Percentiles rank a stretch among this genome's conserved stretches.
Conservation (phyloP, 2,797 vertebrate genomes). For the Sebastes iracundus region DNA sequence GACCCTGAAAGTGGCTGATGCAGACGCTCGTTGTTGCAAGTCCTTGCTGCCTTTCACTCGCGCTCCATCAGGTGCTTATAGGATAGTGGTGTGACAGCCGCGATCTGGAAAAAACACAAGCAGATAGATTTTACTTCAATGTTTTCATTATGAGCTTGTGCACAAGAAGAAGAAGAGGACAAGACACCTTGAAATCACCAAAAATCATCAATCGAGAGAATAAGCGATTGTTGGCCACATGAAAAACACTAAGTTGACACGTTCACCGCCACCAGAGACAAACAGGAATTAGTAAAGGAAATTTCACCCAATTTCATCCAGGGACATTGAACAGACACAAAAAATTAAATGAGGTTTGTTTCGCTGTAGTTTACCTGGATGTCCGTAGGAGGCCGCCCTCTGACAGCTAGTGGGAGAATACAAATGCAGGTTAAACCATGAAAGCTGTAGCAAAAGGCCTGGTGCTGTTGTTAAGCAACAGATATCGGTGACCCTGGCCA, state of each 20-base stretch:
- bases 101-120: slow-evolving; percentile 66
- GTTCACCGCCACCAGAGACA: slow-evolving; percentile 37
- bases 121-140: neutral
- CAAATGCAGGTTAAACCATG: slow-evolving; percentile 74
- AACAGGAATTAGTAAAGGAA: slow-evolving; percentile 41
- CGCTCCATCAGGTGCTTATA: slow-evolving; percentile 80
- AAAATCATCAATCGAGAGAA: slow-evolving; percentile 1
- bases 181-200: slow-evolving; percentile 18
- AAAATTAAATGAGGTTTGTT: neutral
- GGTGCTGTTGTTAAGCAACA: slow-evolving; percentile 3
- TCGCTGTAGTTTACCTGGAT: slow-evolving; percentile 78
- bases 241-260: neutral
- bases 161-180: neutral
- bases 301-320: slow-evolving; percentile 8
- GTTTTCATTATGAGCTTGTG: neutral
- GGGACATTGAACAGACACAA: slow-evolving; percentile 9
- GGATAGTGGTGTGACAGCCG: slow-evolving; percentile 79
- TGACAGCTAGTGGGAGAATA: slow-evolving; percentile 81
- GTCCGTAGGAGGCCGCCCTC: slow-evolving; percentile 63
- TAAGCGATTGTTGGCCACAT: slow-evolving; percentile 11
- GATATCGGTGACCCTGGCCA: slow-evolving; percentile 21
- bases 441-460: slow-evolving; percentile 9
- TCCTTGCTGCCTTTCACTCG: slow-evolving; percentile 55
- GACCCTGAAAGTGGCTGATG: slow-evolving; percentile 43
- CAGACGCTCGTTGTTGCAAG: slow-evolving; percentile 5